Conservation (phyloP, 2,888 invertebrate genomes). For the Rotaria socialis region DNA sequence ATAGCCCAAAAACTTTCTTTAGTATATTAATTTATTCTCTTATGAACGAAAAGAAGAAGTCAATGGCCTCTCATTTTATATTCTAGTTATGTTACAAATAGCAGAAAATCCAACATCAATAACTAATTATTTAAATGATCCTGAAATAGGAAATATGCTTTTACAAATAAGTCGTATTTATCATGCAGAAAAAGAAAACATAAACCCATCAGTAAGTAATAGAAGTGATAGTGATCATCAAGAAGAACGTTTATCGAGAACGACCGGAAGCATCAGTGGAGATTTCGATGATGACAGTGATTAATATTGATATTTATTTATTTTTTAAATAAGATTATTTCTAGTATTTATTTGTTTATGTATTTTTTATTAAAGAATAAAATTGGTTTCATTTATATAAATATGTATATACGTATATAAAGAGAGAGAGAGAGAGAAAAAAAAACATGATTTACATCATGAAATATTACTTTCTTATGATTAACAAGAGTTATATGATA, state of each 20-base stretch:
- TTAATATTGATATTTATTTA: background rate
- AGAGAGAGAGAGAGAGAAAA: no score
- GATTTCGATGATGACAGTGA: conserved; percentile 22
- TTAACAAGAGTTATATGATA: no score
- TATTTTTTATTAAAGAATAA: background rate
- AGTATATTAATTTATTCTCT: conserved; percentile 57
- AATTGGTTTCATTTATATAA: background rate
- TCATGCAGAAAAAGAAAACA: conserved; percentile 54
- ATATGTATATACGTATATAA: no score
- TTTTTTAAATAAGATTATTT: conserved; percentile 15
- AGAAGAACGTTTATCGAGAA: background rate
- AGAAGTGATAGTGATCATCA: background rate
- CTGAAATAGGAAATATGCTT: conserved; percentile 68
- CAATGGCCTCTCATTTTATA: conserved; percentile 50
- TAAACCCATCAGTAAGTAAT: background rate
- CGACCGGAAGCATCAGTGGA: background rate
- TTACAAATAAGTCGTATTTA: conserved; percentile 66
- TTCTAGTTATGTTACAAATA: conserved; percentile 64
- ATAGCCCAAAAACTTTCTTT: conserved; percentile 67
- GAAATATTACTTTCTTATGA: no score
- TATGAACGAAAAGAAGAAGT: no score
- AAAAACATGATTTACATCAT: no score
- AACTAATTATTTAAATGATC: conserved; percentile 68
- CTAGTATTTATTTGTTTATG: conserved; percentile 17
- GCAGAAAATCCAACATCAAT: conserved; percentile 66